Evolutionary conservation across 2,888 invertebrate species (phyloP).

Genomic region (Agonopterix subpropinquella): DNA sequence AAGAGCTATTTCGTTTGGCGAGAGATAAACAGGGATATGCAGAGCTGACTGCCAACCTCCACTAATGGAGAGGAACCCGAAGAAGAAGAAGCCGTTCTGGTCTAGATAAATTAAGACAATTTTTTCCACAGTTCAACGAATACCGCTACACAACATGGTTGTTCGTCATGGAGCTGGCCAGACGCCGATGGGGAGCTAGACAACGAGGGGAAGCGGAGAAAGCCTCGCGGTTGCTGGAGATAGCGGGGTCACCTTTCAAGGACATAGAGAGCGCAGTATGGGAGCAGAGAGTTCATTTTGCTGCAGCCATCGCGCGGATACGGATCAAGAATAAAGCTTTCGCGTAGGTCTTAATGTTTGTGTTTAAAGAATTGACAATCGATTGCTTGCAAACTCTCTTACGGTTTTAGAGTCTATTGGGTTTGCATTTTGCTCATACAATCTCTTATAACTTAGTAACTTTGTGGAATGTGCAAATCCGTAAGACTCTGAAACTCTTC

Average conservation of each 20-base stretch:
- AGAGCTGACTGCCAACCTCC: no score
- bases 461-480: no score
- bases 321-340: slow-evolving; percentile 85
- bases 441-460: no score
- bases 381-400: no score
- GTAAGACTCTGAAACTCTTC: no score
- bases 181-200: slow-evolving; percentile 73
- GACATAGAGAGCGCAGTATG: slow-evolving; percentile 79
- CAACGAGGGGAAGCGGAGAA: slow-evolving; percentile 41
- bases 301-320: slow-evolving; percentile 85
- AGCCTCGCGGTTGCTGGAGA: slow-evolving; percentile 35
- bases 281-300: slow-evolving; percentile 79
- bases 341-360: slow-evolving; percentile 45
- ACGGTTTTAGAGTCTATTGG: no score
- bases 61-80: no score
- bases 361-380: not conserved
- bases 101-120: no score
- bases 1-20: no score
- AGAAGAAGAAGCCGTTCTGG: no score
- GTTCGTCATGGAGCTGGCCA: slow-evolving; percentile 81
- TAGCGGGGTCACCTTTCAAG: slow-evolving; percentile 50
- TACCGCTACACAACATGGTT: slow-evolving; percentile 74
- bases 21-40: no score
- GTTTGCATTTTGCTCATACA: no score
- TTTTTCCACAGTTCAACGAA: not conserved